Base-by-base conservation (phyloP, 2,113 vertebrate genomes). In the Agapornis roseicollis region DNA sequence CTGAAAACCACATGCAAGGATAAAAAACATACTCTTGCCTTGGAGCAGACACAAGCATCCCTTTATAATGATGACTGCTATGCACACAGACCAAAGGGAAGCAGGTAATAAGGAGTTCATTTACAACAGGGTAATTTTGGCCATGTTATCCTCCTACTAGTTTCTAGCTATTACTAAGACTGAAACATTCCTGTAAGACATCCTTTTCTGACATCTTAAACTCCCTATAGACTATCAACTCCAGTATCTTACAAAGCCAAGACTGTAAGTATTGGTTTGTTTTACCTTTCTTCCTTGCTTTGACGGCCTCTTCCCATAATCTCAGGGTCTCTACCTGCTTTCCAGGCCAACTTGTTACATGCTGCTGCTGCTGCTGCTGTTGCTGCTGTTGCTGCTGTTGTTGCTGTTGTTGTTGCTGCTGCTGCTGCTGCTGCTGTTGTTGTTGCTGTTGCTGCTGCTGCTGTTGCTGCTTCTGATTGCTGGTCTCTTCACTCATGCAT, bases 221-320 rank as follows among this genome's bases (percentile, higher is more conserved):
- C 69, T 79, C 80, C 80, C 92, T 60, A 4, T 3, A 2, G 10
- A 56, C 91, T 74, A 65, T 12, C 8, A 78, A 4, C 72, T 65
- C 42, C 39, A 13, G 9, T 3, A 11, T 8, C 63, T 65, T 41
- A 37, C 17, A 22, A 50, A 24, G 23, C 56, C 80, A 25, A 44
- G 12, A 17, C 3, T 0, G 0, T 4, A 74, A 63, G 1, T 24
- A 35, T 1, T 68, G 80, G 24, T 95, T 66, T 88, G 73, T 55
- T 97, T 98, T 98, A 98, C 98, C 98, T 98, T 98, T 98, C 97
- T 98, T 98, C 88, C 98, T 97, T 1, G 98, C 98, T 97, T 98
- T 98, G 96, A 98, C 98, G 86, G 98, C 98, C 95, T 98, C 98
- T 97, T 98, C 98, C 98, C 98, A 98, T 74, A 98, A 96, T 85